Base-by-base conservation (phyloP, 2,888 invertebrate species). In the Aleiodes alternator region DNA sequence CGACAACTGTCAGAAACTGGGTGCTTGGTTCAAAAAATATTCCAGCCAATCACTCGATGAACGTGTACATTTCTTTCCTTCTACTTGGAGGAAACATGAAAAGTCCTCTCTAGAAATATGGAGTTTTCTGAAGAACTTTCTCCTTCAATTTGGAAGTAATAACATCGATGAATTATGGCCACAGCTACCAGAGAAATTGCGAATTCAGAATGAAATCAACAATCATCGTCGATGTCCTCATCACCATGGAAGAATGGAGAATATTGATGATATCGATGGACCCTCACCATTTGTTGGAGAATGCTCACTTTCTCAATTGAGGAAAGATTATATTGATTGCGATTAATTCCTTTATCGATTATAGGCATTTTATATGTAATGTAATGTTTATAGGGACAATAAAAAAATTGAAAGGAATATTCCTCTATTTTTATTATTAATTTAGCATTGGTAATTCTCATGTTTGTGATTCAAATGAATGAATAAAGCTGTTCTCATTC, bases 161-260 rank as follows among this genome's bases (percentile, higher is more conserved):
- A 23, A 23, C 57, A 57, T 57, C 8, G 31, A 57, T 57, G 57
- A 57, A 12, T 31, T 57, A 11, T 57, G 31, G 57, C 2, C 7
- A 11, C 9, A 31, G n/a, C 11, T 57, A 57, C 57, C 57, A 29
- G 1, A 53, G 7, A 2, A 53, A 53, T 16, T 53, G 14, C 9
- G 16, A n/a, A 23, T 12, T 7, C 29, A 57, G 11, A n/a, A 11
- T 11, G 31, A 57, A 12, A 7, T 57, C 6, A 53, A 53, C n/a
- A 16, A 53, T 16, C 16, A 53, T 57, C 57, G 29, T 11, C 4
- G 57, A 31, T 57, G n/a, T 57, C 53, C n/a, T 57, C 57, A 57
- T 29, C 57, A 57, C 23, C 11, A 23, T 12, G 29, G n/a, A 57
- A 9, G 8, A 11, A 11, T 57, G 57, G 11, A 8, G 23, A 12